Conservation (phyloP, 2,797 vertebrate genomes). For the Melanotaenia trifasciata region DNA sequence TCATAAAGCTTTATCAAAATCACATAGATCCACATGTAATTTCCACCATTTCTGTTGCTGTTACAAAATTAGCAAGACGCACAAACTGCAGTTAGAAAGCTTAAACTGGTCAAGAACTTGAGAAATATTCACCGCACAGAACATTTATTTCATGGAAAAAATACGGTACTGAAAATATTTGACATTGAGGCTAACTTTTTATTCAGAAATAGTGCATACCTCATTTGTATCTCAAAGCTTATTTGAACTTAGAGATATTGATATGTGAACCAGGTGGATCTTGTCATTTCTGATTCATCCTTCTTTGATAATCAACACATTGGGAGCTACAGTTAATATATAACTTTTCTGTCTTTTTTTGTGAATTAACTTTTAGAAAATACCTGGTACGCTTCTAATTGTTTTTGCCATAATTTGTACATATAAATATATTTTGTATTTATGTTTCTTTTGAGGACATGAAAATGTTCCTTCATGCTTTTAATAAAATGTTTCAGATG, state of each 20-base stretch:
- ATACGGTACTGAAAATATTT: slow-evolving; percentile 35
- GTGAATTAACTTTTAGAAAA: slow-evolving; percentile 64
- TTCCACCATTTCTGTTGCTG: slow-evolving; percentile 26
- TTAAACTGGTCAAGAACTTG: slow-evolving; percentile 13
- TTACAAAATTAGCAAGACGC: not conserved
- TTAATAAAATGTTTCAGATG: slow-evolving; percentile 84
- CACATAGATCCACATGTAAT: slow-evolving; percentile 9
- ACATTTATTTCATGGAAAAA: not conserved
- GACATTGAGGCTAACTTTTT: slow-evolving; percentile 46
- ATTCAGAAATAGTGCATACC: slow-evolving; percentile 59
- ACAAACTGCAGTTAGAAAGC: slow-evolving; percentile 1
- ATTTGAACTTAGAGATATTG: slow-evolving; percentile 27
- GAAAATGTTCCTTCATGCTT: slow-evolving; percentile 75
- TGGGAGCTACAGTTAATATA: slow-evolving; percentile 58
- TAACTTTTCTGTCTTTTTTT: slow-evolving; percentile 37
- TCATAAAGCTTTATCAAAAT: slow-evolving; percentile 14
- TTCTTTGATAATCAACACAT: slow-evolving; percentile 54
- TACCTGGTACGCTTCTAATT: slow-evolving; percentile 65
- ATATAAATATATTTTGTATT: slow-evolving; percentile 84
- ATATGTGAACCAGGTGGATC: slow-evolving; percentile 32
- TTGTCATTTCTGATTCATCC: slow-evolving; percentile 42
- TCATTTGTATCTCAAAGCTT: slow-evolving; percentile 70
- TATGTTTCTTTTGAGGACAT: slow-evolving; percentile 80
- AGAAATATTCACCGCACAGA: slow-evolving; percentile 6
- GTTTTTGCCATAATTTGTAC: slow-evolving; percentile 79